Conservation (phyloP, 2,888 invertebrate genomes). For the Cerastis leucographa region DNA sequence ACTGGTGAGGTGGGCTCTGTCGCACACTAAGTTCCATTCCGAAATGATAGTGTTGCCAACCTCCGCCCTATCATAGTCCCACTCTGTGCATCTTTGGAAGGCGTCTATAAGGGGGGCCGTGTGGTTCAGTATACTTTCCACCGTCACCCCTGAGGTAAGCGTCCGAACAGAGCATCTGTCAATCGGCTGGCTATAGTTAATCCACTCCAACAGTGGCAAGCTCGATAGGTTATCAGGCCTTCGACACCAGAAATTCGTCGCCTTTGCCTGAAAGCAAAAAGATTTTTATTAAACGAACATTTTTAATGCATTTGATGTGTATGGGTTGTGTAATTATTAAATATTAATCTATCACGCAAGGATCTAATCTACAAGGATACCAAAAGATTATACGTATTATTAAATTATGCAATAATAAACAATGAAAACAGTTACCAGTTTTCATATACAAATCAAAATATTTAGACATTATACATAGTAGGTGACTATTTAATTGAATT, state of each 20-base stretch:
- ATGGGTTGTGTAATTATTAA: background rate
- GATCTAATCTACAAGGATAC: background rate
- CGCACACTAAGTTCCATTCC: slow-evolving; percentile 95
- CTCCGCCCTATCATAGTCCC: slow-evolving; percentile 91
- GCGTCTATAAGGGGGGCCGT: slow-evolving; percentile 82
- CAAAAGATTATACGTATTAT: background rate
- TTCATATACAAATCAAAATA: background rate
- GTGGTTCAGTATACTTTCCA: slow-evolving; percentile 81
- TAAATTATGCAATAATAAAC: background rate
- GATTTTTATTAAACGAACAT: background rate
- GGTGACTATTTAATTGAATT: background rate
- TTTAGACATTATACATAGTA: background rate
- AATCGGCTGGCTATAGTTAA: slow-evolving; percentile 92
- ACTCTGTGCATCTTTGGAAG: slow-evolving; percentile 89
- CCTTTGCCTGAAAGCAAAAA: slow-evolving; percentile 89
- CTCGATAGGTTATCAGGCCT: slow-evolving; percentile 90
- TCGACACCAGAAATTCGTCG: slow-evolving; percentile 93
- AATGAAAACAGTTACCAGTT: background rate
- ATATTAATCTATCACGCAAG: background rate
- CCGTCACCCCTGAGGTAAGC: slow-evolving; percentile 80
- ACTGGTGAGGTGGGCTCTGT: slow-evolving; percentile 92
- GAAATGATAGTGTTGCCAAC: slow-evolving; percentile 93
- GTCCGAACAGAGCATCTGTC: slow-evolving; percentile 91
- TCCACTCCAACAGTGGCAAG: slow-evolving; percentile 91
- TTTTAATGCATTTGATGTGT: background rate